A percentile compares a stretch with the other conserved stretches of the same genome.
Evolutionary conservation across 2,797 vertebrate genomes (phyloP).

Genomic region (Mycteria americana): DNA sequence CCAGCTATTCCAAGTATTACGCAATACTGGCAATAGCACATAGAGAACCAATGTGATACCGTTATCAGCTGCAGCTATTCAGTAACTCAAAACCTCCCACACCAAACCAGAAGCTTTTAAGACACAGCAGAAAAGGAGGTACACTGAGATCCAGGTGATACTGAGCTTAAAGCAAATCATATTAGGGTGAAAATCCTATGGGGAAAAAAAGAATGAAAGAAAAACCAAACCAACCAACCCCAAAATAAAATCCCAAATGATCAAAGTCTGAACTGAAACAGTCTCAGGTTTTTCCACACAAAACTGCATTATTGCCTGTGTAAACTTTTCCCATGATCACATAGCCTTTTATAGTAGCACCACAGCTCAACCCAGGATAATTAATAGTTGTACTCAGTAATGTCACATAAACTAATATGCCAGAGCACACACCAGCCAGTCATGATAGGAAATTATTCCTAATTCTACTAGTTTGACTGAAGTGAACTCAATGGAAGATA

Average conservation of each 20-base stretch:
- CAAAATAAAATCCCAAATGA: neutral
- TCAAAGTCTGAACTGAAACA: neutral
- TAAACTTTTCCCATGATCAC: neutral
- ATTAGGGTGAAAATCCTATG: neutral
- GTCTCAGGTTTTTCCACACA: neutral
- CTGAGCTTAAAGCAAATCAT: neutral
- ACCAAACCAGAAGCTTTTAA: neutral
- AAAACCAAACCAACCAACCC: neutral
- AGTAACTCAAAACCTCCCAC: neutral
- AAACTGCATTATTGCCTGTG: neutral
- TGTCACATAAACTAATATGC: neutral
- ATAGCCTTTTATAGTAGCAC: neutral
- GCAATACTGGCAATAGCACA: neutral
- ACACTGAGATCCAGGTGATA: neutral
- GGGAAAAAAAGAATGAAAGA: neutral
- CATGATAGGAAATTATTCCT: neutral
- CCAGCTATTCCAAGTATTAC: neutral
- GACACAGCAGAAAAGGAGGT: neutral
- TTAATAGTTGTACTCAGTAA: neutral
- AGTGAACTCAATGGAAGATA: neutral
- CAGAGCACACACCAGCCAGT: neutral
- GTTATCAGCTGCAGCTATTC: neutral
- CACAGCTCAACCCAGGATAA: neutral
- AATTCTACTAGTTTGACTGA: neutral
- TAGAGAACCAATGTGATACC: fast-evolving